A percentile compares a stretch with the other conserved stretches of the same genome.
Conservation (phyloP, 1,140 invertebrate genomes). For the Polypedilum vanderplanki region DNA sequence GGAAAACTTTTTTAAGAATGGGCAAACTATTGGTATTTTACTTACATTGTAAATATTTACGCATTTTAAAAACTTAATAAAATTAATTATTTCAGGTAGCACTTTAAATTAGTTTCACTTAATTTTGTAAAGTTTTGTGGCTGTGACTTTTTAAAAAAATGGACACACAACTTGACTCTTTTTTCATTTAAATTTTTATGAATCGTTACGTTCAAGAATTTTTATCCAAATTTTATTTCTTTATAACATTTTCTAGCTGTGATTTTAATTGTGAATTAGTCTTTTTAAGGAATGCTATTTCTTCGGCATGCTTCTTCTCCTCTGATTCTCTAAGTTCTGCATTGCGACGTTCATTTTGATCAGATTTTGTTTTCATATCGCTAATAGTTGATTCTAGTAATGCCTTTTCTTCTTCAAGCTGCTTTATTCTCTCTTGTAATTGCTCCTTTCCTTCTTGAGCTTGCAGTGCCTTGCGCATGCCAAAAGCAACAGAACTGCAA, state of each 20-base stretch:
- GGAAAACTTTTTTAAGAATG: too few species aligned
- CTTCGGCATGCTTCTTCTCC: slow-evolving; percentile 85
- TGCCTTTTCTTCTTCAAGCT: slow-evolving; percentile 60
- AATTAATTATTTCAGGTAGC: too few species aligned
- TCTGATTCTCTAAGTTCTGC: slow-evolving; percentile 76
- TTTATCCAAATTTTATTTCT: slow-evolving; percentile 56
- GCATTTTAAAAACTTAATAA: too few species aligned
- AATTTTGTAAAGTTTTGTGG: too few species aligned
- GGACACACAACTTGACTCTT: too few species aligned
- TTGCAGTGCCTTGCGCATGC: slow-evolving; percentile 94
- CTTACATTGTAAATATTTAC: too few species aligned
- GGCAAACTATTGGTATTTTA: too few species aligned
- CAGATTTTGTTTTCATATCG: slow-evolving; percentile 75
- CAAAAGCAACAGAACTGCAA: slow-evolving; percentile 95
- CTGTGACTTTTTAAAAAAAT: too few species aligned
- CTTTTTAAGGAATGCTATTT: slow-evolving; percentile 84
- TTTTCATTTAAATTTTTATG: background rate
- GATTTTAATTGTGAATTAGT: slow-evolving; percentile 90
- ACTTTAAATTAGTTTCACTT: too few species aligned
- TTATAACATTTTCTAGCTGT: slow-evolving; percentile 84
- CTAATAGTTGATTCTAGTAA: slow-evolving; percentile 69
- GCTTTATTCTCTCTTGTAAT: slow-evolving; percentile 49
- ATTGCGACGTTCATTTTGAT: slow-evolving; percentile 77
- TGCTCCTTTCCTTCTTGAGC: slow-evolving; percentile 60
- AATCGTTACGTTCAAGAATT: background rate